Percentiles rank a stretch among this genome's conserved stretches.
Conservation (phyloP, 2,888 invertebrate species). For the Eremobia ochroleuca region DNA sequence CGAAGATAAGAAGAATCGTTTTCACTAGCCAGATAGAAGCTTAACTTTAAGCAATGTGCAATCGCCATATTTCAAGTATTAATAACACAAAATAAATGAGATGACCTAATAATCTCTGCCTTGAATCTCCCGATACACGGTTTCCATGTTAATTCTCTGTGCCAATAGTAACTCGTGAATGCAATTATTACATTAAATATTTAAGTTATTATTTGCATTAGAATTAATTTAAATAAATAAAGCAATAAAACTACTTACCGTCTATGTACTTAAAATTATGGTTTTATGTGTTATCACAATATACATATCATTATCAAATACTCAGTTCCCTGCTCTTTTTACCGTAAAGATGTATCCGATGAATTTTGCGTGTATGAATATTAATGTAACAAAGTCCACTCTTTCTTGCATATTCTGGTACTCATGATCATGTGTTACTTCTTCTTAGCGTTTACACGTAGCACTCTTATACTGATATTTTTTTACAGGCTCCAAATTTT, state of each 20-base stretch:
- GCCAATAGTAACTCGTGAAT: slow-evolving; percentile 3
- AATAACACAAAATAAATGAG: not conserved
- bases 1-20: too few species aligned
- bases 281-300: slow-evolving; percentile 18
- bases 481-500: too few species aligned
- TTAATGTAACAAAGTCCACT: not conserved
- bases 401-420: not conserved
- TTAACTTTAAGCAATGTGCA: too few species aligned
- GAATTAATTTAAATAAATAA: slow-evolving; percentile 41
- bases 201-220: slow-evolving; percentile 22
- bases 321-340: not conserved
- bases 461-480: too few species aligned
- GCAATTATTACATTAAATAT: slow-evolving; percentile 38
- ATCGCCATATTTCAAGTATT: too few species aligned
- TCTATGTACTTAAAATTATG: slow-evolving; percentile 26
- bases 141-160: not conserved
- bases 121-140: not conserved
- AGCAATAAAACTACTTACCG: slow-evolving; percentile 1
- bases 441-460: not conserved
- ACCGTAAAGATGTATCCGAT: not conserved
- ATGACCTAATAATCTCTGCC: not conserved
- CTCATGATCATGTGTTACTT: not conserved
- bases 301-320: not conserved
- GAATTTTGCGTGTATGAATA: too few species aligned
- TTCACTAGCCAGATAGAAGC: too few species aligned